Percentiles rank a stretch among this genome's conserved stretches.
Evolutionary conservation across 2,888 invertebrate species (phyloP).

Genomic region (Lithophane semibrunnea): DNA sequence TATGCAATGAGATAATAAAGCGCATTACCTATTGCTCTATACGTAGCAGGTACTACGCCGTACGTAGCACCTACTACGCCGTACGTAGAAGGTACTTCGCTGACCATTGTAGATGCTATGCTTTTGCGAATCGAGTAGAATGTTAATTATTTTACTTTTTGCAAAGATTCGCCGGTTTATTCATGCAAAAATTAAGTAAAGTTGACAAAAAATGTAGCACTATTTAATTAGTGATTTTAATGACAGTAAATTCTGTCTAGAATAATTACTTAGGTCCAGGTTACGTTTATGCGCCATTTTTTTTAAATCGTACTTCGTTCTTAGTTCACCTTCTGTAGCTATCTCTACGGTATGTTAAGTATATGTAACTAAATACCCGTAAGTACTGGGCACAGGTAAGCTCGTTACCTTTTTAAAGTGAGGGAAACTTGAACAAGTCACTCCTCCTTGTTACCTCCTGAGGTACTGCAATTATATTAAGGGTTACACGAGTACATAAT

Average conservation of each 20-base stretch:
- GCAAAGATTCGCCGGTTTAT: not conserved
- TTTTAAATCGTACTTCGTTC: rapidly evolving
- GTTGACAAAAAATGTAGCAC: not conserved
- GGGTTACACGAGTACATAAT: conserved; percentile 41
- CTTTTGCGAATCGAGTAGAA: not conserved
- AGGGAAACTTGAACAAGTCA: conserved; percentile 33
- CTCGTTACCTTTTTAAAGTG: conserved; percentile 36
- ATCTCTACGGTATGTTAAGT: not conserved
- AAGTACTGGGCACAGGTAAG: conserved; percentile 14
- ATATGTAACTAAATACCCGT: not conserved
- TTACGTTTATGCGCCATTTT: not conserved
- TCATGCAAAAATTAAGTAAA: not conserved
- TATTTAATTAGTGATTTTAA: not conserved
- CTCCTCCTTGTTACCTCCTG: conserved; percentile 29
- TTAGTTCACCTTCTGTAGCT: not conserved
- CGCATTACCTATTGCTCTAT: not conserved
- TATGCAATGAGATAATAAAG: not conserved
- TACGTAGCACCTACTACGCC: not conserved
- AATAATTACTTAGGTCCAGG: not conserved
- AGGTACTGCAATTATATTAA: conserved; percentile 47
- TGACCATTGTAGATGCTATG: not conserved
- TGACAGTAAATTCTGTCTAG: not conserved
- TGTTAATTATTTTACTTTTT: not conserved
- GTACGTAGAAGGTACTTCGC: no score
- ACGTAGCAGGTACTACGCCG: not conserved